phyloP scores from a whole-genome alignment of 2,113 vertebrate genomes.

The Scomber colias region DNA sequence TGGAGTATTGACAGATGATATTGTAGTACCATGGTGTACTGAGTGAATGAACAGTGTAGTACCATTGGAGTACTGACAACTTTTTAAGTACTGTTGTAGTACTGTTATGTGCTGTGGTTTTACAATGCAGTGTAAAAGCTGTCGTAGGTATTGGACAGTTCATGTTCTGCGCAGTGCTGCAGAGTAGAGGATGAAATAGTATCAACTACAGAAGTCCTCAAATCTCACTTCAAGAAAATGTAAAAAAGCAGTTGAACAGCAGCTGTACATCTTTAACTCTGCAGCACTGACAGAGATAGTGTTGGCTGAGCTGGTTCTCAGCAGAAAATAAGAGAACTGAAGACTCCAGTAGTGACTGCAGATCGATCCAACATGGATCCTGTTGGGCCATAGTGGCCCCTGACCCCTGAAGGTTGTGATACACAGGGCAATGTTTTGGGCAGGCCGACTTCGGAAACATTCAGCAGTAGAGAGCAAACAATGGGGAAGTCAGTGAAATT shows the following conservation, averaged over 20 bases:
- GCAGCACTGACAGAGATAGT: constrained; percentile 67
- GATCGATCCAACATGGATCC: constrained; percentile 87
- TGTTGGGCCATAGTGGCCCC: constrained; percentile 91
- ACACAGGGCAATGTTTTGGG: constrained; percentile 71
- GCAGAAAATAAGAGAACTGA: constrained; percentile 77
- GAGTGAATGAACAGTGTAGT: constrained; percentile 77
- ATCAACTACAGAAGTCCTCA: constrained; percentile 22
- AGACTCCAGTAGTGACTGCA: constrained; percentile 88
- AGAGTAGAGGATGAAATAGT: constrained; percentile 57
- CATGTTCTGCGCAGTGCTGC: constrained; percentile 73
- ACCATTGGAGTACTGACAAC: constrained; percentile 79
- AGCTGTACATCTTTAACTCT: constrained; percentile 56
- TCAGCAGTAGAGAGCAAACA: constrained; percentile 39
- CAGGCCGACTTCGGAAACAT: constrained; percentile 60
- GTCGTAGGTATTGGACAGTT: constrained; percentile 66
- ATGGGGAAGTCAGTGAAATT: constrained; percentile 32
- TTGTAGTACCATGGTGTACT: constrained; percentile 79
- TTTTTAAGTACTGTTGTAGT: constrained; percentile 77
- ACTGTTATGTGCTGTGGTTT: constrained; percentile 78
- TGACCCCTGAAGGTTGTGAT: constrained; percentile 77
- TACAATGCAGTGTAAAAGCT: constrained; percentile 74
- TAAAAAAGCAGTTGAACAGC: constrained; percentile 21
- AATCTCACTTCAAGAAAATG: constrained; percentile 10
- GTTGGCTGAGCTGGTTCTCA: constrained; percentile 94
- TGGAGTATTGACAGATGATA: constrained; percentile 71